Conservation (phyloP, 2,797 vertebrate species). For the Hippoglossus hippoglossus region DNA sequence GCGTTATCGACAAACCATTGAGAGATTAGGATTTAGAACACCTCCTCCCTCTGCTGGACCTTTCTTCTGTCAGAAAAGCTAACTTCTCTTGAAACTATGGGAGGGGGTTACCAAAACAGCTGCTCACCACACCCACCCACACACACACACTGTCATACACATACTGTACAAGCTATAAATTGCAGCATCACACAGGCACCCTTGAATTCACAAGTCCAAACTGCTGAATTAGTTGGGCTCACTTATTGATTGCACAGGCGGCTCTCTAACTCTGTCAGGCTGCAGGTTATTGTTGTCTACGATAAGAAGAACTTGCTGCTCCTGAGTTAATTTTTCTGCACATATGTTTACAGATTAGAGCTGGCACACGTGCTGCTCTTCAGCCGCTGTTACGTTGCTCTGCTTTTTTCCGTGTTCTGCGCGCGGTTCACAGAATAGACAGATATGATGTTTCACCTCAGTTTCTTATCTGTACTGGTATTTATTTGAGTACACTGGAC, state of each 20-base stretch:
- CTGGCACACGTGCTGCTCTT: no score
- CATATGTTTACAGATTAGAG: no score
- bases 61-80: conserved; percentile 55
- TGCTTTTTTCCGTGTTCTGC: no score
- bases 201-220: conserved; percentile 1
- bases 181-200: conserved; percentile 12
- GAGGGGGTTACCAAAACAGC: conserved; percentile 42
- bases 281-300: conserved; percentile 7
- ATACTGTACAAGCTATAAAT: conserved; percentile 3
- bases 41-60: conserved; percentile 49
- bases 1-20: conserved; percentile 61
- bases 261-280: conserved; percentile 11
- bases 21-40: conserved; percentile 67
- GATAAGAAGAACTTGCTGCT: conserved; percentile 13
- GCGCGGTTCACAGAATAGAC: no score
- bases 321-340: not conserved
- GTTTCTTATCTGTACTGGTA: no score
- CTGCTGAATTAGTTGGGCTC: conserved; percentile 21
- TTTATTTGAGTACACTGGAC: no score
- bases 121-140: conserved; percentile 14
- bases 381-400: no score
- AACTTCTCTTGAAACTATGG: conserved; percentile 42
- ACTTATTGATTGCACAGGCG: conserved; percentile 39
- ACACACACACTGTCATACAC: not conserved
- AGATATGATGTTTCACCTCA: no score